phyloP scores from a whole-genome alignment of 1,140 invertebrate genomes.

The Chironomus tepperi region DNA sequence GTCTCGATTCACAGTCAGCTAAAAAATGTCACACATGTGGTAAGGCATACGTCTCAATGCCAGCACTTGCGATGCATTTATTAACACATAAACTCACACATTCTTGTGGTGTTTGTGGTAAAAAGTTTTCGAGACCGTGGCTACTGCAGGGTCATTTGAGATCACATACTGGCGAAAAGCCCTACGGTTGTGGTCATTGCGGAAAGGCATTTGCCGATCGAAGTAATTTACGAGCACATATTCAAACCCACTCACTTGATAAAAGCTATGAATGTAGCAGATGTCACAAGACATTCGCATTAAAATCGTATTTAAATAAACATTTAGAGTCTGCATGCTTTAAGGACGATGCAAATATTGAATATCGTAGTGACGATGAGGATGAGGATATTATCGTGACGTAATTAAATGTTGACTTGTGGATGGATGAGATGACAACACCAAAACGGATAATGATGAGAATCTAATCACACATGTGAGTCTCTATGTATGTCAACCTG shows the following conservation, averaged over 20 bases:
- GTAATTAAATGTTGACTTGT: slow-evolving; percentile 28
- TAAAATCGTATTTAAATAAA: slow-evolving; percentile 96
- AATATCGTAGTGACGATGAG: slow-evolving; percentile 35
- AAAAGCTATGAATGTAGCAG: slow-evolving; percentile 84
- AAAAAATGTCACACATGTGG: slow-evolving; percentile 91
- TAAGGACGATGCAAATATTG: slow-evolving; percentile 31
- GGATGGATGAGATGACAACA: neutral
- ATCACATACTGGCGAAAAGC: slow-evolving; percentile 58
- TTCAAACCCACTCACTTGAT: slow-evolving; percentile 84
- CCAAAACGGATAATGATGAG: too few relatives aligned
- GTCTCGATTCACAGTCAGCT: slow-evolving; percentile 83
- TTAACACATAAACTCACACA: slow-evolving; percentile 86
- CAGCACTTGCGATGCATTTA: slow-evolving; percentile 94
- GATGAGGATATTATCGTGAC: slow-evolving; percentile 40
- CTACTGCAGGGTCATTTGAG: slow-evolving; percentile 73
- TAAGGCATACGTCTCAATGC: slow-evolving; percentile 96
- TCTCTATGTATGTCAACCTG: too few relatives aligned
- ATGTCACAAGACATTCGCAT: slow-evolving; percentile 88
- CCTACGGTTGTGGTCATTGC: slow-evolving; percentile 52
- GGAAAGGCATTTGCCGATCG: slow-evolving; percentile 59
- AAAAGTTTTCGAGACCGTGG: slow-evolving; percentile 88
- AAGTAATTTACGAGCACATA: slow-evolving; percentile 83
- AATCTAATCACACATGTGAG: too few relatives aligned
- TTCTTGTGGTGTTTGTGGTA: slow-evolving; percentile 86
- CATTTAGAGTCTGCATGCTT: slow-evolving; percentile 88